Base-by-base conservation (phyloP, 2,888 invertebrate genomes). In the Thecocarcelia acutangulata region DNA sequence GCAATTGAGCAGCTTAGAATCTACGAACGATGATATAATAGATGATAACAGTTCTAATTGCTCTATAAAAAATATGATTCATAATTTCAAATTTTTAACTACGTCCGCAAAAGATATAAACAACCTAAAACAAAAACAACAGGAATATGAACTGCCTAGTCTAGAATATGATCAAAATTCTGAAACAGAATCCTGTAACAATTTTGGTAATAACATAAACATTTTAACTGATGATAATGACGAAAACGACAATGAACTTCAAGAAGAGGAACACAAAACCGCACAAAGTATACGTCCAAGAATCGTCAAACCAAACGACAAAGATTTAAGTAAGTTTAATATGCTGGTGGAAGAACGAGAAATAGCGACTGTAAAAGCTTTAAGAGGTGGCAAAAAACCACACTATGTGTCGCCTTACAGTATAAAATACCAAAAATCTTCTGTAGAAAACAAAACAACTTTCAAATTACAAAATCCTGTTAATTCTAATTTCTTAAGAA, bases 341-440 rank as follows among this genome's bases (percentile, higher is more conserved):
- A 90, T n/a, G 91, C 91, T 54, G 66, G 84, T 54, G 66, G 84
- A 11, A 83, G 83, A 50, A 69, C 79, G 84, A 46, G 58, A 86
- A 85, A 9, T 42, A n/a, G 1, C 73, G 1, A 19, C 59, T 2
- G 42, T 46, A 37, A 90, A 90, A 74, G 83, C 85, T 4, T 86
- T 91, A 28, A 87, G 90, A 19, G 91, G 91, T 1, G 92, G 93
- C 0, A 95, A 94, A 86, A 91, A 91, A 77, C 93, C 94, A 0
- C 91, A 94, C 48, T 96, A 96, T 88, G 91, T 93, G 15, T 93
- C 94, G 12, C 93, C 93, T 11, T 93, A 93, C 86, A 93, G 92
- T 84, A 89, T 88, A 85, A 89, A 88, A 59, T 85, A 86, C 68
- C 89, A 84, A 86, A 87, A 86, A 15, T 87, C 74, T 50, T 83